A percentile compares a stretch with the other conserved stretches of the same genome.
Evolutionary conservation across 2,888 invertebrate genomes (phyloP).

Genomic region (Acronicta aceris): DNA sequence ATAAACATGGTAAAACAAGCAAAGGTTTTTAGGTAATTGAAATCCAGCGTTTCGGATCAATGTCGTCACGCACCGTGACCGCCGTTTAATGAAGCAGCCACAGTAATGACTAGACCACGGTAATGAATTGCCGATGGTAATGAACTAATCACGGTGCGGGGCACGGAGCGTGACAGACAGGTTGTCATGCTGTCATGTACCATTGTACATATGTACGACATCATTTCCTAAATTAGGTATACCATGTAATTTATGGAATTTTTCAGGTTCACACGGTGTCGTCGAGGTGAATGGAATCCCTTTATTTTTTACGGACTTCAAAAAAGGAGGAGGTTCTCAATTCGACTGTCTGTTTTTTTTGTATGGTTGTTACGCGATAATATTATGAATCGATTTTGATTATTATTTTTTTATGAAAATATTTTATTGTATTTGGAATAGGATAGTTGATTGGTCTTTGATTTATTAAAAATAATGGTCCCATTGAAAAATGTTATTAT

Average conservation of each 20-base stretch:
- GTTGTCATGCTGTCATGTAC: slow-evolving; percentile 4
- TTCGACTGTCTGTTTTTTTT: no score
- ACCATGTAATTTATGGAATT: not conserved
- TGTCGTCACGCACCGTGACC: slow-evolving; percentile 11
- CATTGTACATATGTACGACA: not conserved
- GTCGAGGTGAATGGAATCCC: not conserved
- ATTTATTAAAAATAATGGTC: no score
- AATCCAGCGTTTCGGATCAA: slow-evolving; percentile 25
- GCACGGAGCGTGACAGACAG: slow-evolving; percentile 5
- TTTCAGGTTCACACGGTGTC: not conserved
- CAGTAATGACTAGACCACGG: slow-evolving; percentile 9
- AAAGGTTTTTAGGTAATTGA: slow-evolving; percentile 20
- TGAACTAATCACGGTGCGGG: slow-evolving; percentile 15
- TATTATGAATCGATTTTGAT: no score
- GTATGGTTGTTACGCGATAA: no score
- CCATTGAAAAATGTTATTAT: no score
- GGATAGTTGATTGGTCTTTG: no score
- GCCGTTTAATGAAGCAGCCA: slow-evolving; percentile 10
- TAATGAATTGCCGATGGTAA: slow-evolving; percentile 23
- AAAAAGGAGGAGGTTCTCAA: no score
- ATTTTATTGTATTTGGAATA: no score
- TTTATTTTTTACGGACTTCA: no score
- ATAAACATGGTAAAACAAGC: slow-evolving; percentile 1
- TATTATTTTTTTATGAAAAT: no score
- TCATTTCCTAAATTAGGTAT: not conserved